Percentiles rank a stretch among this genome's conserved stretches.
phyloP scores from a whole-genome alignment of 2,888 invertebrate species.

The Amblyjoppa proteus region DNA sequence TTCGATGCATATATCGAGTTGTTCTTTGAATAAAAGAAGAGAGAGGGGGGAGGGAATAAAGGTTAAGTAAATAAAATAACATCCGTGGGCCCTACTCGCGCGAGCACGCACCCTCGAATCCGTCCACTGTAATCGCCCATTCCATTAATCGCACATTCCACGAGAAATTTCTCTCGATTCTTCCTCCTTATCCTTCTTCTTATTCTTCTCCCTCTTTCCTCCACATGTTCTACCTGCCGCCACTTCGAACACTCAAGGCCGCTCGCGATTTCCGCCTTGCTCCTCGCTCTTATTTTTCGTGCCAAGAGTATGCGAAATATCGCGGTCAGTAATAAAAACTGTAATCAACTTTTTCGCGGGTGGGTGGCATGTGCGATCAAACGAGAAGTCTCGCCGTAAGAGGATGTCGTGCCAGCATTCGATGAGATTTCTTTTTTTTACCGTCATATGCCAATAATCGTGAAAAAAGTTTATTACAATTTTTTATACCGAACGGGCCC shows the following conservation, averaged over 20 bases:
- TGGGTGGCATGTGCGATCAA: too few relatives aligned
- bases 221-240: conserved; percentile 5
- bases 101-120: conserved; percentile 63
- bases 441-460: too few relatives aligned
- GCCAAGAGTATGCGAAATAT: not conserved
- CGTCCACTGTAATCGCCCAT: conserved; percentile 70
- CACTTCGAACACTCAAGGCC: conserved; percentile 47
- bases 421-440: too few relatives aligned
- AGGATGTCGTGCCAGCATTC: too few relatives aligned
- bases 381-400: too few relatives aligned
- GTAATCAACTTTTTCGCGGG: not conserved
- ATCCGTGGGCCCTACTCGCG: conserved; percentile 13
- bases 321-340: not conserved
- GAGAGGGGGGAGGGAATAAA: conserved; percentile 14
- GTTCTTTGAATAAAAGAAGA: conserved; percentile 48
- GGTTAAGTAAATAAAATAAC: conserved; percentile 30
- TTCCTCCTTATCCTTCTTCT: conserved; percentile 37
- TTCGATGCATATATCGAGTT: conserved; percentile 58
- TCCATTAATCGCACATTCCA: conserved; percentile 69
- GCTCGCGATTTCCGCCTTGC: conserved; percentile 5
- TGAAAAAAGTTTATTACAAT: too few relatives aligned
- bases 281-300: not conserved
- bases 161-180: conserved; percentile 50
- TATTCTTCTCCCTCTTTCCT: conserved; percentile 38
- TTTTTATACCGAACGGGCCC: too few relatives aligned